Evolutionary conservation across 2,888 invertebrate genomes (phyloP).

Genomic region (Acrocyrtus sp.): DNA sequence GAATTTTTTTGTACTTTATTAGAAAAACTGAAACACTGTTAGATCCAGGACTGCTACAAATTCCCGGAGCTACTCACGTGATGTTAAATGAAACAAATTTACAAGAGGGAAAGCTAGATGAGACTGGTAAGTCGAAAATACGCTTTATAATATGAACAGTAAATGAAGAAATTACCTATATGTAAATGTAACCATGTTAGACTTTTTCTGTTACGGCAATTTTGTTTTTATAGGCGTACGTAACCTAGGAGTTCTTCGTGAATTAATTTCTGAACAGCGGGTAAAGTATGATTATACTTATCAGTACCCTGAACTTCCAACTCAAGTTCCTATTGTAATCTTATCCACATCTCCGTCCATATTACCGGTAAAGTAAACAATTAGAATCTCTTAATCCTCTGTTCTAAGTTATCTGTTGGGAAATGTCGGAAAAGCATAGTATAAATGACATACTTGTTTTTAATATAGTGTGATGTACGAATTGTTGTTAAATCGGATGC

Average conservation of each 20-base stretch:
- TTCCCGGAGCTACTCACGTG: conserved; percentile 22
- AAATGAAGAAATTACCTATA: no score
- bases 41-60: conserved; percentile 34
- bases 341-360: conserved; percentile 18
- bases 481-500: conserved; percentile 4
- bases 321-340: conserved; percentile 27
- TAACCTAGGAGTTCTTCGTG: conserved; percentile 21
- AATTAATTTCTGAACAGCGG: conserved; percentile 18
- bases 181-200: neutral
- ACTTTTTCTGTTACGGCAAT: neutral
- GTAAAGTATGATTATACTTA: conserved; percentile 44
- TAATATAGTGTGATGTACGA: neutral
- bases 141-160: no score
- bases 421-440: neutral
- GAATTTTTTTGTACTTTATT: neutral
- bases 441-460: neutral
- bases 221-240: conserved; percentile 14
- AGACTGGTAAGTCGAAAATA: conserved; percentile 4
- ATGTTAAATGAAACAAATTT: conserved; percentile 36
- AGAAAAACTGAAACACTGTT: neutral
- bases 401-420: neutral
- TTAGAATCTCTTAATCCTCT: neutral
- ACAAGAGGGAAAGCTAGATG: conserved; percentile 13
- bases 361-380: conserved; percentile 23
- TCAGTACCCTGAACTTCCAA: conserved; percentile 21